phyloP scores from a whole-genome alignment of 2,797 vertebrate genomes.

The Podargus strigoides region DNA sequence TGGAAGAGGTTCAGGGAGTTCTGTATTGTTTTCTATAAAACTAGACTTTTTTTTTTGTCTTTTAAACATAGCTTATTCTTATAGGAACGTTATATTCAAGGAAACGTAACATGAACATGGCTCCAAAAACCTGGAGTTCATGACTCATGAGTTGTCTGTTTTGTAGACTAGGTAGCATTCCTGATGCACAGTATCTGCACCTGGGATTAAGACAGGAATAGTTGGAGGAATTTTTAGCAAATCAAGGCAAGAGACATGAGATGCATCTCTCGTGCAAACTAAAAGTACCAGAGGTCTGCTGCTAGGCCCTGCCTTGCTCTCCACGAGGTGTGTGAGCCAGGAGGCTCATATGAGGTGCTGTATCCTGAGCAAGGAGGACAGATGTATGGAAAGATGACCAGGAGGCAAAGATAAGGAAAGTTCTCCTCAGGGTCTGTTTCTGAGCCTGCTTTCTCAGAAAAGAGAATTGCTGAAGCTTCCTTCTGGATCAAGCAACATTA shows the following conservation, averaged over 20 bases:
- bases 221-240: not conserved
- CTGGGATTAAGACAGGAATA: not conserved
- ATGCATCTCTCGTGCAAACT: not conserved
- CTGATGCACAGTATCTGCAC: not conserved
- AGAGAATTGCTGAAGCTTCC: not conserved
- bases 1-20: not conserved
- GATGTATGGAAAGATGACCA: not conserved
- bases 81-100: not conserved
- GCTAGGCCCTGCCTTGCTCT: not conserved
- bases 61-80: not conserved
- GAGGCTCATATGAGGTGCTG: not conserved
- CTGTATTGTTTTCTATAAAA: not conserved
- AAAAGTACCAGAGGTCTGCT: not conserved
- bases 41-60: not conserved
- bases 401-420: not conserved
- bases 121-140: not conserved
- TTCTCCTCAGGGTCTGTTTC: not conserved
- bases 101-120: accelerated
- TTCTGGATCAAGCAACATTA: not conserved
- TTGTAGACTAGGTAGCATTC: not conserved
- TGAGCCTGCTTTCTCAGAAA: not conserved
- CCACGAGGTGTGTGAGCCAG: not conserved
- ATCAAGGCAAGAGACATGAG: not conserved
- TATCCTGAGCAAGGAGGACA: not conserved
- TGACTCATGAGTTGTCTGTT: not conserved